Percentiles rank a stretch among this genome's conserved stretches.
These are phyloP conservation scores for Drosophila tanythrix DNA, from an alignment of 2,888 invertebrate genomes.

Conservation along the genomic window DNA sequence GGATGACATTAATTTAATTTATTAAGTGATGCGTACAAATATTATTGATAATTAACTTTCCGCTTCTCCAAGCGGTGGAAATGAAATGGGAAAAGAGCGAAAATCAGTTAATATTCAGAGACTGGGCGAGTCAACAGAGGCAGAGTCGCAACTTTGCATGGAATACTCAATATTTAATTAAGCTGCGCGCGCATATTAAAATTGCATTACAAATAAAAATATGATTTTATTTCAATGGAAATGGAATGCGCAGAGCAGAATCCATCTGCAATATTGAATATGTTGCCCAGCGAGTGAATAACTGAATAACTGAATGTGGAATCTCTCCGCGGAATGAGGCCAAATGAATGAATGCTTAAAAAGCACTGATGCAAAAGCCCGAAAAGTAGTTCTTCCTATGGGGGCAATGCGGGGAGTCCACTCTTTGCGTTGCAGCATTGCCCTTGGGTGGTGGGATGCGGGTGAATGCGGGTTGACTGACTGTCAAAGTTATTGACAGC, in stretches of 20 bases:
- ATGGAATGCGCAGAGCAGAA: slow-evolving; percentile 9
- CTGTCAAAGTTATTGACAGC: slow-evolving; percentile 75
- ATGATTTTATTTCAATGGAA: slow-evolving; percentile 12
- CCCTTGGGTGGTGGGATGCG: background rate
- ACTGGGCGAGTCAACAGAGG: background rate
- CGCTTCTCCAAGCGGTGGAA: slow-evolving; percentile 8
- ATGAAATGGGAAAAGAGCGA: slow-evolving; percentile 10
- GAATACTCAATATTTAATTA: slow-evolving; percentile 72
- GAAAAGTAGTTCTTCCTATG: slow-evolving; percentile 64
- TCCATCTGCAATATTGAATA: slow-evolving; percentile 57
- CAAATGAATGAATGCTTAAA: slow-evolving; percentile 55
- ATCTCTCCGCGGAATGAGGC: slow-evolving; percentile 34
- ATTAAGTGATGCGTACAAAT: slow-evolving; percentile 52
- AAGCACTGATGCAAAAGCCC: slow-evolving; percentile 48
- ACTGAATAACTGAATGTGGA: slow-evolving; percentile 47
- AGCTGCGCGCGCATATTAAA: slow-evolving; percentile 78
- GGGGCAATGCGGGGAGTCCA: background rate
- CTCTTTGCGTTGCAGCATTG: slow-evolving; percentile 49
- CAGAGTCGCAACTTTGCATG: slow-evolving; percentile 13
- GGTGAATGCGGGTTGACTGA: background rate
- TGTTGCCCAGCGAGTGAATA: slow-evolving; percentile 30
- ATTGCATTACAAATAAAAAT: slow-evolving; percentile 73
- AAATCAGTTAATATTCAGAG: background rate
- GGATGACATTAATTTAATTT: slow-evolving; percentile 49
- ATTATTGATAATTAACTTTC: slow-evolving; percentile 64